A percentile compares a stretch with the other conserved stretches of the same genome.
Evolutionary conservation across 2,113 vertebrate genomes (phyloP).

Genomic region (Deroptyus accipitrinus): DNA sequence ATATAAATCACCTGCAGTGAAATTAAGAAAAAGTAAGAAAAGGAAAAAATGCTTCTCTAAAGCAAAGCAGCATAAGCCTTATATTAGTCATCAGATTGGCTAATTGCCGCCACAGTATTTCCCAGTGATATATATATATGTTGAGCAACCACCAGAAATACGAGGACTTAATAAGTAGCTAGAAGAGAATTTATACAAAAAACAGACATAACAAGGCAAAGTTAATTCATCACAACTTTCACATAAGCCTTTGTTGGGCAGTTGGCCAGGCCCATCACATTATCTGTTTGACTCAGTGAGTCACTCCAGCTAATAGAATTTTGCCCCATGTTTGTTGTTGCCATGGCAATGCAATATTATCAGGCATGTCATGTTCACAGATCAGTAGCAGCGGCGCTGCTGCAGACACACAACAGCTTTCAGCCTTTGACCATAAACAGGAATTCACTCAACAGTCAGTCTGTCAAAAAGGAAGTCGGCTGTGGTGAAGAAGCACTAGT

Average conservation of each 20-base stretch:
- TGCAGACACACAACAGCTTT: conserved; percentile 79
- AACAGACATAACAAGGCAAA: conserved; percentile 71
- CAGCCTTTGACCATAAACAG: conserved; percentile 83
- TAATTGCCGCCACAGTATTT: conserved; percentile 59
- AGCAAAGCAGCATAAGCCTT: background rate
- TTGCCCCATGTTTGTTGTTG: conserved; percentile 87
- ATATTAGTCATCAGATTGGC: background rate
- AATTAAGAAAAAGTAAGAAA: conserved; percentile 3
- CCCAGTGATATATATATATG: background rate
- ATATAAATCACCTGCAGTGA: conserved; percentile 16
- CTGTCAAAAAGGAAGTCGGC: conserved; percentile 82
- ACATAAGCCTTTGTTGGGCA: conserved; percentile 77
- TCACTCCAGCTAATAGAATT: conserved; percentile 84
- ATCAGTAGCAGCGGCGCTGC: conserved; percentile 79
- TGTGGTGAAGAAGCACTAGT: conserved; percentile 71
- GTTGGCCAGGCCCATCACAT: conserved; percentile 78
- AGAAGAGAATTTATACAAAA: conserved; percentile 60
- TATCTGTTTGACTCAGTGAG: conserved; percentile 85
- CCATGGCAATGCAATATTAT: conserved; percentile 85
- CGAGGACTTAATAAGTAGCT: conserved; percentile 59
- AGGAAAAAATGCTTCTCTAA: background rate
- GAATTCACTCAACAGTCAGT: conserved; percentile 80
- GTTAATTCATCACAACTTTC: conserved; percentile 82
- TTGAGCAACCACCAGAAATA: conserved; percentile 60
- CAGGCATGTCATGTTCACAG: conserved; percentile 87